Base-by-base conservation (phyloP, 2,113 vertebrate genomes). In the Perccottus glenii region DNA sequence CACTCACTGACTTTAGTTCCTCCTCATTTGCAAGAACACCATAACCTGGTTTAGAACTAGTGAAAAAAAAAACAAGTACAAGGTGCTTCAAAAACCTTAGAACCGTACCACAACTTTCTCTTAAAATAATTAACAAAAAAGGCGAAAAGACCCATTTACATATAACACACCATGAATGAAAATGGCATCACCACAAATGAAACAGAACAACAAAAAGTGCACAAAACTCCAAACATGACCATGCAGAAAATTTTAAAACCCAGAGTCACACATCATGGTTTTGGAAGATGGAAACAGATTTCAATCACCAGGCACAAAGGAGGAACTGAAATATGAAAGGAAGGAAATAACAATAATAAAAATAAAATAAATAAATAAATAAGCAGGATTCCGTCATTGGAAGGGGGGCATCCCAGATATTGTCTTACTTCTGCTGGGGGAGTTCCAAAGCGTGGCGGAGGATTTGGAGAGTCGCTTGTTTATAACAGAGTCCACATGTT, bases 401-500 rank as follows among this genome's bases (percentile, higher is more conserved):
- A 33, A 51, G 52, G 42, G 36, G 75, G 87, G 82, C 73, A 69
- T 77, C 82, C 75, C 87, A 85, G 64, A 68, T 71, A 67, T 80
- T 70, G 92, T 89, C 98, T 98, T 99, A 98, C 97, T 98, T 98
- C 96, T 97, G 95, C 93, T 95, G 92, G 98, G 98, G 83, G 98
- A 97, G 93, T 95, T 99, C 98, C 98, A 99, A 90, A 99, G 95
- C 73, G 98, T 98, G 91, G 96, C 96, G 4, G 98, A 98, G 92
- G 97, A 98, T 93, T 98, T 99, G 95, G 98, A 99, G 93, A 99
- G 96, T 84, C 98, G 94, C 93, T 98, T 98, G 96, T 96, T 98
- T 95, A 99, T 94, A 92, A 97, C 96, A 92, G 95, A 95, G 91
- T 98, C 97, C 95, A 98, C 96, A 76, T 99, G 97, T 96, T 97